Evolutionary conservation across 2,888 invertebrate species (phyloP).

Genomic region (Asteroscopus sphinx): DNA sequence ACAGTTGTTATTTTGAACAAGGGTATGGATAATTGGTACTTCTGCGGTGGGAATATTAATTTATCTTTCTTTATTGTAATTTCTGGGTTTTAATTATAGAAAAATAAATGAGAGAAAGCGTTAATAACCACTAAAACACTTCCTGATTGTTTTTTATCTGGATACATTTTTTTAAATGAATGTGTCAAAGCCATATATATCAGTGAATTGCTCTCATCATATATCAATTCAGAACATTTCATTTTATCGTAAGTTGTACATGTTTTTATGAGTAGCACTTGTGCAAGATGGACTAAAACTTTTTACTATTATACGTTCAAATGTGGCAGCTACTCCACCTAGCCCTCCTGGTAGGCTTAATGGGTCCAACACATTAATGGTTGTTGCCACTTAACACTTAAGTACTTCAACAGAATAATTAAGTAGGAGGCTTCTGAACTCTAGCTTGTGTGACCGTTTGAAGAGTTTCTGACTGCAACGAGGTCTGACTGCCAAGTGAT

Average conservation of each 20-base stretch:
- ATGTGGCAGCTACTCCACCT: constrained; percentile 14
- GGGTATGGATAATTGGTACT: constrained; percentile 18
- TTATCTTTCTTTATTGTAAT: background rate
- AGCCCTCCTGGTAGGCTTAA: constrained; percentile 10
- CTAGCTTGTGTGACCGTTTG: too few relatives aligned
- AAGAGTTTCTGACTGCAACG: too few relatives aligned
- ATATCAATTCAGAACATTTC: background rate
- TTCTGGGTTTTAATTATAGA: background rate
- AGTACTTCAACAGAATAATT: constrained; percentile 7
- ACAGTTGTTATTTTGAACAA: constrained; percentile 13
- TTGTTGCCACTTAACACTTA: constrained; percentile 9
- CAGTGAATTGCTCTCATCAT: background rate
- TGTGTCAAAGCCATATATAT: background rate
- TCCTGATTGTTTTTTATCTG: too few relatives aligned
- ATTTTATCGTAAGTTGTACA: constrained; percentile 1
- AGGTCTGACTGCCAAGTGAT: constrained; percentile 25
- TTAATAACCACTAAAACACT: too few relatives aligned
- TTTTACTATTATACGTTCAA: constrained; percentile 17
- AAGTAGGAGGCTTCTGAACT: too few relatives aligned
- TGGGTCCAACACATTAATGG: constrained; percentile 2
- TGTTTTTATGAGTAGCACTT: constrained; percentile 8
- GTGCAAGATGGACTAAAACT: constrained; percentile 6
- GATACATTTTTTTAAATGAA: too few relatives aligned
- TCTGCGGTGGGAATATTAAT: constrained; percentile 7
- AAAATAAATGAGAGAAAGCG: background rate